A percentile compares a stretch with the other conserved stretches of the same genome.
These are phyloP conservation scores for Drosophila buzzatii DNA, from an alignment of 2,888 invertebrate genomes.

Conservation along the genomic window DNA sequence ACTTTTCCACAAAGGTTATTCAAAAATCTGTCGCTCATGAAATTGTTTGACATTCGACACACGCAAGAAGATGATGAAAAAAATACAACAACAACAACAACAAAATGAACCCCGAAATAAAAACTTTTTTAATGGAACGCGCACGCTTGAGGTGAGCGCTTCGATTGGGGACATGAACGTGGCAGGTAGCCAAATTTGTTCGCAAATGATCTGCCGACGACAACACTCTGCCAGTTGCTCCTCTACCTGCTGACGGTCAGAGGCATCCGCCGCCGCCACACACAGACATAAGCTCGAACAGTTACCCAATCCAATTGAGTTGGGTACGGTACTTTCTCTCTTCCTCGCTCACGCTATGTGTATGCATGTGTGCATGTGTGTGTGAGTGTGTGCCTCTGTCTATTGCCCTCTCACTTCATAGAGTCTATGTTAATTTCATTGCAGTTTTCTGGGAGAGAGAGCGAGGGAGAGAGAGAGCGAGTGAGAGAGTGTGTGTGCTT, in stretches of 20 bases:
- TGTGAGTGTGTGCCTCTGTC: not conserved
- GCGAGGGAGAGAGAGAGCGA: too few relatives aligned
- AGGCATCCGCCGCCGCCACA: not conserved
- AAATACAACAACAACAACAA: not conserved
- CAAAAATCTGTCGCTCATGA: conserved; percentile 48
- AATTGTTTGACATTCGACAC: conserved; percentile 61
- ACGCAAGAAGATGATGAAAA: conserved; percentile 24
- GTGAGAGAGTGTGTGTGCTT: not conserved
- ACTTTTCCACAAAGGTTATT: conserved; percentile 42
- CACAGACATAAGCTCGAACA: not conserved
- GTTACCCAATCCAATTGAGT: conserved; percentile 12
- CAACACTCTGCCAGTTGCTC: not conserved
- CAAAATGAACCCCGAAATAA: conserved; percentile 30
- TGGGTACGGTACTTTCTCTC: not conserved
- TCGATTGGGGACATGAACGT: not conserved
- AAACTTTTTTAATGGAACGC: conserved; percentile 58
- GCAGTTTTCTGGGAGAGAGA: not conserved
- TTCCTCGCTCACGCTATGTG: not conserved
- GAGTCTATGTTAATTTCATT: conserved; percentile 46
- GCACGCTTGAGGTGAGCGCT: conserved; percentile 8
- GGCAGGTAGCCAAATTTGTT: conserved; percentile 35
- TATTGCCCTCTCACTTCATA: not conserved
- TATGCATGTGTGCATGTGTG: too few relatives aligned
- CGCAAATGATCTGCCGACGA: conserved; percentile 22
- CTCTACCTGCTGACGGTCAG: not conserved